Evolutionary conservation across 1,140 invertebrate genomes (phyloP).

Genomic region (Campodea augens): DNA sequence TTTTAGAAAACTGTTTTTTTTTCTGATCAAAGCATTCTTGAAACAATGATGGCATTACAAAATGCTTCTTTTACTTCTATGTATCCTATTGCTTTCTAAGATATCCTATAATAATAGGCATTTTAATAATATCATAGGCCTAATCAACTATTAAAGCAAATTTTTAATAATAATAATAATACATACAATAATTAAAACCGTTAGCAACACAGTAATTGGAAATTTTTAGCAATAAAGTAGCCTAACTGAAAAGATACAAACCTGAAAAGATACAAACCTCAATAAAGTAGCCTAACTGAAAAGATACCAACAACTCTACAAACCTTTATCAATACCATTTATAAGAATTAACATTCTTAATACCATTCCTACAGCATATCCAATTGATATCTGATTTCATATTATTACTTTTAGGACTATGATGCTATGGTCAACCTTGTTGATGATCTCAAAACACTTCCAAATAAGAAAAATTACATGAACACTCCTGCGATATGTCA

Average conservation of each 20-base stretch:
- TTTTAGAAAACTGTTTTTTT: constrained; percentile 1
- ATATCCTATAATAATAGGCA: not conserved
- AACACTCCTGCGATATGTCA: constrained; percentile 66
- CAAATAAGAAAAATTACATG: constrained; percentile 72
- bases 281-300: too few species aligned
- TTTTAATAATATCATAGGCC: not conserved
- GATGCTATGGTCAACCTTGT: constrained; percentile 95
- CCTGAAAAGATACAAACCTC: too few species aligned
- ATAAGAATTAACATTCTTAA: not conserved
- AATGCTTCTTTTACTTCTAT: not conserved
- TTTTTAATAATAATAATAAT: too few species aligned
- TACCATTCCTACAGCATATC: not conserved
- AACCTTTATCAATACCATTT: too few species aligned
- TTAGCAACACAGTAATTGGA: too few species aligned
- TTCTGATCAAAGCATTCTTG: constrained; percentile 5
- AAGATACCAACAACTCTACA: too few species aligned
- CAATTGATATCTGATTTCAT: not conserved
- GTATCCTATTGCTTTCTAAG: constrained; percentile 5
- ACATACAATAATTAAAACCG: too few species aligned
- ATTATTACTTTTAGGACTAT: constrained; percentile 47
- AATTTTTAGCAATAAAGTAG: too few species aligned
- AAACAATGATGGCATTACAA: not conserved
- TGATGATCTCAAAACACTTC: constrained; percentile 83
- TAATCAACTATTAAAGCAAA: too few species aligned
- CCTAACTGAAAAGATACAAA: too few species aligned